phyloP scores from a whole-genome alignment of 2,113 vertebrate genomes.

The Sphyrna mokarran region DNA sequence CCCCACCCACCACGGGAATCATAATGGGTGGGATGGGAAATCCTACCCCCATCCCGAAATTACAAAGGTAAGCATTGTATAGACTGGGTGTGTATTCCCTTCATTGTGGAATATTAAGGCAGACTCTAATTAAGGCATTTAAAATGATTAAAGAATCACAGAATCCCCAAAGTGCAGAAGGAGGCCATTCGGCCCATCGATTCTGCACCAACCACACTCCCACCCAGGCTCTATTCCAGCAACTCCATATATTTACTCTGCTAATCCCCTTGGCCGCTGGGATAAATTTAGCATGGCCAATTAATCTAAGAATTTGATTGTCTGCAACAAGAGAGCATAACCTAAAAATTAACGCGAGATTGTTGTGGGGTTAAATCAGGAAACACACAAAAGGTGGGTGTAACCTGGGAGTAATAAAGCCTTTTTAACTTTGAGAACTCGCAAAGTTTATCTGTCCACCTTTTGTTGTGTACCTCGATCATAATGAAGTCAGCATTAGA shows the following conservation, averaged over 20 bases:
- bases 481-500: neutral
- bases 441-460: neutral
- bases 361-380: neutral
- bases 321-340: neutral
- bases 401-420: neutral
- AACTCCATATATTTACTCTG: no score
- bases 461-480: neutral
- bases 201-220: no score
- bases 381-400: neutral
- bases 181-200: no score
- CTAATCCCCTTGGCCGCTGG: no score
- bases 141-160: no score
- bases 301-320: no score
- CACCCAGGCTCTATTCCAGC: no score
- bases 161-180: neutral
- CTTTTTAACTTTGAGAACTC: neutral
- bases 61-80: neutral
- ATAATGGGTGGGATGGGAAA: no score
- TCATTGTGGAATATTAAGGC: neutral
- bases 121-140: neutral
- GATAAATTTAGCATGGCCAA: no score
- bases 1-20: no score
- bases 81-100: neutral
- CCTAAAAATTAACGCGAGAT: neutral
- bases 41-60: neutral